phyloP scores from a whole-genome alignment of 2,113 vertebrate species.

The Clarias magur region DNA sequence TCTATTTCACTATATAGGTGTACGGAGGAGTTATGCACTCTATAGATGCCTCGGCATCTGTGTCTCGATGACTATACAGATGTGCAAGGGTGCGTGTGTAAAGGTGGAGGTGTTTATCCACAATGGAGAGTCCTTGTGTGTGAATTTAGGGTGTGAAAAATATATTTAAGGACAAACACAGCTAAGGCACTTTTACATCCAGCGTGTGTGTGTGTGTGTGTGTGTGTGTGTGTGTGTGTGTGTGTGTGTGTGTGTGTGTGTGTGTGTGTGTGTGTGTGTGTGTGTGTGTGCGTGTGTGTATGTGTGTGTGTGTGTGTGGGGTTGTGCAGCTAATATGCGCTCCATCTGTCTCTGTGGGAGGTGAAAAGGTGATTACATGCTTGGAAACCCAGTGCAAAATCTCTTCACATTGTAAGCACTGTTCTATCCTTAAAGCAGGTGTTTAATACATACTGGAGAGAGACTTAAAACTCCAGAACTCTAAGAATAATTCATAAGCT shows the following conservation, averaged over 20 bases:
- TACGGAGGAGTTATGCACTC: not conserved
- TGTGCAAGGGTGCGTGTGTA: not conserved
- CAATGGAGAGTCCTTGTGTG: not conserved
- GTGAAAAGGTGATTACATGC: slow-evolving; percentile 63
- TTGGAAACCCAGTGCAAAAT: slow-evolving; percentile 57
- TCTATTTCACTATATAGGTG: slow-evolving; percentile 5
- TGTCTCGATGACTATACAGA: slow-evolving; percentile 11
- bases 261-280: not conserved
- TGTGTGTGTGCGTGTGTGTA: not conserved
- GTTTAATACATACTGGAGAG: slow-evolving; percentile 47
- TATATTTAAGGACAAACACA: slow-evolving; percentile 45
- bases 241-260: slow-evolving; percentile 17
- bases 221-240: not conserved
- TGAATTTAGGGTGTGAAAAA: not conserved
- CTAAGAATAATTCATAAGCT: slow-evolving; percentile 32
- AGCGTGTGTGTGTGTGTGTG: not conserved
- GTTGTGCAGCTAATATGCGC: not conserved
- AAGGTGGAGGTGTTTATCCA: not conserved
- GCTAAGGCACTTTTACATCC: not conserved
- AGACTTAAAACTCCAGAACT: slow-evolving; percentile 12
- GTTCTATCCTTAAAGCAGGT: slow-evolving; percentile 47
- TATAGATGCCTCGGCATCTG: not conserved
- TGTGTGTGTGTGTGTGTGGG: slow-evolving; percentile 4
- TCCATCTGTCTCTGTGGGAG: slow-evolving; percentile 54
- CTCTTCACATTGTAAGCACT: slow-evolving; percentile 56